Base-by-base conservation (phyloP, 2,888 invertebrate genomes). In the Megamerina dolium region DNA sequence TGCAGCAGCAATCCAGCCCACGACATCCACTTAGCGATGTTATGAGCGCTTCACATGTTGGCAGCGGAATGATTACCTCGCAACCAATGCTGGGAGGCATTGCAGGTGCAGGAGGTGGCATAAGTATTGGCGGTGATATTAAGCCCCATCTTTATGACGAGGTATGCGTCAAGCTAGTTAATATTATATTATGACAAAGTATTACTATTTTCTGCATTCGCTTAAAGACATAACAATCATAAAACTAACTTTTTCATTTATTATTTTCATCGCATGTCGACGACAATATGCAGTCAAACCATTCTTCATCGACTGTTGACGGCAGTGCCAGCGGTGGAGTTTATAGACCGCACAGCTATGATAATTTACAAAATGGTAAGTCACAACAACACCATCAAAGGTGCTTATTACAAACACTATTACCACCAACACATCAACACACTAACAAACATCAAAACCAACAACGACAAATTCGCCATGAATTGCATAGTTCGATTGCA, bases 341-440 rank as follows among this genome's bases (percentile, higher is more conserved):
- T 48, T 64, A 67, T 57, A 58, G 64, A 43, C 67, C 62, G 58
- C 70, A 71, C 56, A 72, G 72, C 58, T 72, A 72, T 53, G 72
- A 72, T 54, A 69, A 70, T 60, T 66, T 72, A 50, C 71, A 72
- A 60, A 72, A 72, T 53, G 72, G 72, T 72, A 72, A 72, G 72
- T 72, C 68, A 57, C 67, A 65, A 59, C 56, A 52, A 46, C 50
- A 64, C 50, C 62, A 62, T 48, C 65, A 64, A 51, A 61, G 60
- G 52, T 64, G 66, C 59, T 66, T 64, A 49, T 58, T 66, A 53
- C 68, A 67, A 56, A 64, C 62, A 45, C 59, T 65, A 52, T 55
- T 57, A 50, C 54, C 64, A 59, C 61, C 66, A 36, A 58, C 59
- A 54, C 56, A 56, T 48, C 53, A 55, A 50, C 61, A 62, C 53